Base-by-base conservation (phyloP, 2,888 invertebrate genomes). In the Pachycephus smyrnensis region DNA sequence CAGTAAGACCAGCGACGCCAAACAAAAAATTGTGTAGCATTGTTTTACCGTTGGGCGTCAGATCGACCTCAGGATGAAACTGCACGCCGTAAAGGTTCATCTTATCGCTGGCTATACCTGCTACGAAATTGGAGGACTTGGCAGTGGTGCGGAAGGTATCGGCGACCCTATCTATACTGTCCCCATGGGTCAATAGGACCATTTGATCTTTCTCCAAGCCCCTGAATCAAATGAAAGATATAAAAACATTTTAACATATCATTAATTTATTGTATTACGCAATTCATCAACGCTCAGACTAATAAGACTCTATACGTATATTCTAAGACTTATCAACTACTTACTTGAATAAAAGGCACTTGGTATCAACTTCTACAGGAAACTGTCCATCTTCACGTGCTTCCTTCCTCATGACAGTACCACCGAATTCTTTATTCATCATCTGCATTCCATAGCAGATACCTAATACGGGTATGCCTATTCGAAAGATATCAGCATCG, bases 391-490 rank as follows among this genome's bases (percentile, higher is more conserved):
- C 98, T 92, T 99, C 99, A 82, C 99, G 94, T 3, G 95, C 94
- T 80, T 96, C 96, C 90, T 97, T 98, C 86, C 96, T 94, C 75
- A 95, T 93, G 68, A 99, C 98, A 2, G 96, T 96, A 3, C 99
- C 99, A 0, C 98, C 98, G 89, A 98, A 98, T 92, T 98, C 98
- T 92, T 98, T 99, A 92, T 99, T 99, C 93, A 99, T 94, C 96
- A 99, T 96, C 94, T 99, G 99, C 97, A 99, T 98, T 73, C 99
- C 99, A 93, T 99, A 99, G 93, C 99, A 99, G 90, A 99, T 99
- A 87, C 99, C 99, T 92, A 97, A 92, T 76, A 99, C 96, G 11
- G 99, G 99, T 85, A 99, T 93, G 84, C 98, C 98, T 92, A 98
- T 96, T 92, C 96, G 95, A 93, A 99, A 99, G 89, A 99, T 97